phyloP scores from a whole-genome alignment of 2,113 vertebrate species.

The Chaetorhynchus papuensis region DNA sequence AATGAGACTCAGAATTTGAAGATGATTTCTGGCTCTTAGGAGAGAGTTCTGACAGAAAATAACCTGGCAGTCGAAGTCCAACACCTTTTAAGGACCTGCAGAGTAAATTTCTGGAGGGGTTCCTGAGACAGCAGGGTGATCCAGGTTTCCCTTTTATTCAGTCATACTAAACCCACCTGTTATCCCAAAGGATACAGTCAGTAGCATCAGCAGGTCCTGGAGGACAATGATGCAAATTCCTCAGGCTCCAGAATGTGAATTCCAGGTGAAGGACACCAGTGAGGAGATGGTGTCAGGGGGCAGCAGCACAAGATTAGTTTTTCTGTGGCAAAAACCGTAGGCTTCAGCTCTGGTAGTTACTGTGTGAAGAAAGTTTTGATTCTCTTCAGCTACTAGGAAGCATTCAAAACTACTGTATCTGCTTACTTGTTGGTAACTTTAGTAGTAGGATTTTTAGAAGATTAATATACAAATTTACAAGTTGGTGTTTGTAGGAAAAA shows the following conservation, averaged over 20 bases:
- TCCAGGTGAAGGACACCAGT: background rate
- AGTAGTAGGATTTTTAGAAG: background rate
- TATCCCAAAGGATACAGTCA: background rate
- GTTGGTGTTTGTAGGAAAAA: background rate
- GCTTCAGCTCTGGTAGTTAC: background rate
- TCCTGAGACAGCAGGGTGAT: background rate
- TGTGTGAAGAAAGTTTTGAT: background rate
- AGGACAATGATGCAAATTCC: background rate
- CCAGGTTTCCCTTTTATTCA: background rate
- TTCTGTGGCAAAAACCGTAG: background rate
- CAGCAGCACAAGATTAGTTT: background rate
- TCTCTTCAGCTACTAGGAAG: background rate
- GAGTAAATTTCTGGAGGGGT: background rate
- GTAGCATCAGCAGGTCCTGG: background rate
- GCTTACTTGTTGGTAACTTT: background rate
- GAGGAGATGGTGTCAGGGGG: background rate
- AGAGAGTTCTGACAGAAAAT: background rate
- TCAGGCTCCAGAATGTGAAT: background rate
- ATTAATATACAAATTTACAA: background rate
- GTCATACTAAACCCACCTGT: background rate
- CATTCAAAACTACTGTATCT: background rate
- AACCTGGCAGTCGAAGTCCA: background rate
- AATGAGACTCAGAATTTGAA: background rate
- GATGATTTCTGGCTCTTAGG: background rate
- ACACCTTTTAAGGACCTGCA: background rate